These are phyloP conservation scores for Melanotaenia duboulayi DNA, from an alignment of 2,113 vertebrate genomes.

Conservation along the genomic window DNA sequence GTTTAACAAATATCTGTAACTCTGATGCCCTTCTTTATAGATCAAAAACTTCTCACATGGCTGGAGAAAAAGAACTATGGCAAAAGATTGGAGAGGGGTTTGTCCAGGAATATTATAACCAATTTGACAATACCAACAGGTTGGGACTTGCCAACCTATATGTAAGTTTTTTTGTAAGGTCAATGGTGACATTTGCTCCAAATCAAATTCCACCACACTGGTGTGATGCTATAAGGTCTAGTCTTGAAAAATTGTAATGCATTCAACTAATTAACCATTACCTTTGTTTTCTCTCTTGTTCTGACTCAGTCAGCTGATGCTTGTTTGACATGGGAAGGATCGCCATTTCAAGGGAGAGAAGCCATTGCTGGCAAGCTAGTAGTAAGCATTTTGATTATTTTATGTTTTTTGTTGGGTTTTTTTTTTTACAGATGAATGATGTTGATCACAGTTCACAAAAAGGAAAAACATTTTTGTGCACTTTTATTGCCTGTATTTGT, in stretches of 20 bases:
- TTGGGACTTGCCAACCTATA: conserved; percentile 77
- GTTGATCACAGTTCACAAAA: background rate
- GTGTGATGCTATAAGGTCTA: background rate
- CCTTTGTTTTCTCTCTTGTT: background rate
- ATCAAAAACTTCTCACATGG: conserved; percentile 66
- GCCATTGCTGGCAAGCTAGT: conserved; percentile 75
- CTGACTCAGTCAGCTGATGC: conserved; percentile 54
- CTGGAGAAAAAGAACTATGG: conserved; percentile 76
- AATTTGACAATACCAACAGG: conserved; percentile 76
- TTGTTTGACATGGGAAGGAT: conserved; percentile 83
- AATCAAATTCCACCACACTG: background rate
- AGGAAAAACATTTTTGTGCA: background rate
- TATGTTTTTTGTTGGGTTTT: no score
- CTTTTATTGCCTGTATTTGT: background rate
- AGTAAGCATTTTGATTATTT: conserved; percentile 56
- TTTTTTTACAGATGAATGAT: background rate
- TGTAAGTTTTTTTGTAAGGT: conserved; percentile 54
- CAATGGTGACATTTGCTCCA: background rate
- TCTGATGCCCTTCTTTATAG: conserved; percentile 33
- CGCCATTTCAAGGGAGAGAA: conserved; percentile 76
- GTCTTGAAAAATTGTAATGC: background rate
- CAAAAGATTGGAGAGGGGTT: conserved; percentile 81
- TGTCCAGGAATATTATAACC: conserved; percentile 78
- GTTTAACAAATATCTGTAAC: background rate
- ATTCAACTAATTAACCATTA: background rate